Conservation (phyloP, 2,113 vertebrate species). For the Halichoeres trimaculatus region DNA sequence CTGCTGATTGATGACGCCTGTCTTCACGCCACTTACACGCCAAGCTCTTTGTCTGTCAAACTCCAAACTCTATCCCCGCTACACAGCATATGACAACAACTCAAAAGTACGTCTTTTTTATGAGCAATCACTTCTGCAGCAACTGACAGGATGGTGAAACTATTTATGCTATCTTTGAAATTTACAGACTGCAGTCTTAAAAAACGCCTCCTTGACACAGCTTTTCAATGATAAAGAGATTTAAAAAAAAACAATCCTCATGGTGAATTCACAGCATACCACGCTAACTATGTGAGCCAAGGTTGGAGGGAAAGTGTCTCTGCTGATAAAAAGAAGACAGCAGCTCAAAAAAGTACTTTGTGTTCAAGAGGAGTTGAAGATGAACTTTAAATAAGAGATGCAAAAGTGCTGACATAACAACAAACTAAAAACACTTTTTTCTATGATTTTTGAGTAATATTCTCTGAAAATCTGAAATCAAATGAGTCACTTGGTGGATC, state of each 20-base stretch:
- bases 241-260: conserved; percentile 4
- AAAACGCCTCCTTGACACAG: conserved; percentile 11
- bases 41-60: conserved; percentile 41
- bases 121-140: conserved; percentile 23
- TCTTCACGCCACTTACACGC: conserved; percentile 45
- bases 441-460: neutral
- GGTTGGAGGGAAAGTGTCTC: conserved; percentile 15
- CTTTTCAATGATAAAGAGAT: conserved; percentile 22
- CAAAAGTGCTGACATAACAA: neutral
- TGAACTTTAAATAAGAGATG: too few relatives aligned
- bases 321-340: conserved; percentile 22
- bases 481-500: conserved; percentile 30
- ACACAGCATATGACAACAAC: conserved; percentile 17
- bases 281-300: conserved; percentile 27
- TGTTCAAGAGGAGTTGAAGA: neutral
- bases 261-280: conserved; percentile 23
- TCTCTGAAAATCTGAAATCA: neutral
- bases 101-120: conserved; percentile 25
- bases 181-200: conserved; percentile 15
- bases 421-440: conserved; percentile 11
- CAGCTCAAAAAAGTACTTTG: neutral
- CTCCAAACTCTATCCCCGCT: conserved; percentile 7
- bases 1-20: conserved; percentile 55
- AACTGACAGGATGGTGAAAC: conserved; percentile 7
- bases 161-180: conserved; percentile 19